Conservation (phyloP, 2,888 invertebrate species). For the Azorinus chamasolen region DNA sequence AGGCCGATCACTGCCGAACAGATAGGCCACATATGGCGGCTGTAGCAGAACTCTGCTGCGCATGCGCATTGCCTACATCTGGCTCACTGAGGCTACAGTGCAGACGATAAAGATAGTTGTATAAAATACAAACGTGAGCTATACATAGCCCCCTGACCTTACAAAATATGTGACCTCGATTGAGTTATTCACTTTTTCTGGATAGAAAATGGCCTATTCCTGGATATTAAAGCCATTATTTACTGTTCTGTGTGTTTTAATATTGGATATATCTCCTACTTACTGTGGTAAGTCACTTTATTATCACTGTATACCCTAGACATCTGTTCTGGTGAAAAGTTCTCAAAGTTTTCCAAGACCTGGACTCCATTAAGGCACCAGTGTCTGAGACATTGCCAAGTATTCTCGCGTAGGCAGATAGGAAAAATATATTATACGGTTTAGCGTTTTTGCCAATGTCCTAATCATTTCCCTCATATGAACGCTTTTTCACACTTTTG, state of each 20-base stretch:
- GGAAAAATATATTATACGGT: no score
- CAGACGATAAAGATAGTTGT: slow-evolving; percentile 5
- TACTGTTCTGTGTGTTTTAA: slow-evolving; percentile 10
- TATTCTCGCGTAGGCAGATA: no score
- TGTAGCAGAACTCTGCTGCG: slow-evolving; percentile 3
- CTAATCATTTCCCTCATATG: no score
- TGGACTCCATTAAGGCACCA: no score
- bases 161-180: slow-evolving; percentile 54
- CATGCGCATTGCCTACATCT: slow-evolving; percentile 3
- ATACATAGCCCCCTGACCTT: slow-evolving; percentile 46
- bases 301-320: no score
- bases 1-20: background rate
- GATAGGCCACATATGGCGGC: slow-evolving; percentile 12
- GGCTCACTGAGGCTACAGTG: background rate
- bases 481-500: no score
- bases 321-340: no score
- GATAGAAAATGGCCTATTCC: slow-evolving; percentile 39
- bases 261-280: no score
- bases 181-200: slow-evolving; percentile 15
- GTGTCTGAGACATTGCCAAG: no score
- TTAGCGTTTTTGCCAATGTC: no score
- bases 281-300: no score
- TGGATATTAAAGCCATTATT: slow-evolving; percentile 33
- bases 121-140: slow-evolving; percentile 8
- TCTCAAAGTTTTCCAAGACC: no score